These are phyloP conservation scores for Xenopus laevis DNA, from an alignment of 2,113 vertebrate species.

Conservation along the genomic window DNA sequence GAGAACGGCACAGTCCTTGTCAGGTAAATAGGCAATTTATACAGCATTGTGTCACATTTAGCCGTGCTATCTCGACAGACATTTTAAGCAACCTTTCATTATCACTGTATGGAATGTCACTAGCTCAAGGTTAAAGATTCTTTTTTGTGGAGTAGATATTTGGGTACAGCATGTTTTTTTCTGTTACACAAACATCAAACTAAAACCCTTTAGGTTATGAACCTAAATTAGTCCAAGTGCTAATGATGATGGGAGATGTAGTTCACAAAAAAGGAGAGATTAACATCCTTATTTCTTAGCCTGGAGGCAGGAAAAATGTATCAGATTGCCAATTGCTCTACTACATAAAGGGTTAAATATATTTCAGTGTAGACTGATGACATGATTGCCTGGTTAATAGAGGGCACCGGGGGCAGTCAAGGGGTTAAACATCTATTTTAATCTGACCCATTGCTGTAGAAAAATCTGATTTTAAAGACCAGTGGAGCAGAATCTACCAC, in stretches of 20 bases:
- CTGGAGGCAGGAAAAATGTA: no score
- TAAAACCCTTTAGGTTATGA: no score
- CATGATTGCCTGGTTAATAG: background rate
- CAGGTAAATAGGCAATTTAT: background rate
- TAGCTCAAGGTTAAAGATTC: background rate
- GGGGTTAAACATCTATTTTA: conserved; percentile 60
- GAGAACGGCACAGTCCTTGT: background rate
- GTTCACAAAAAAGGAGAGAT: no score
- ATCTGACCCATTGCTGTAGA: conserved; percentile 50
- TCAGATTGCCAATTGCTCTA: no score
- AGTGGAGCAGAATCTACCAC: conserved; percentile 69
- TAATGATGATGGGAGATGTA: no score
- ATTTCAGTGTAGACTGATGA: no score
- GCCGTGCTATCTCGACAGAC: background rate
- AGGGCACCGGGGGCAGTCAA: background rate
- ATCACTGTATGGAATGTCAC: background rate
- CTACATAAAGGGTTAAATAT: no score
- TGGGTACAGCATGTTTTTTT: no score
- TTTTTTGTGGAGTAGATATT: no score
- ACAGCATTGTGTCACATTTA: background rate
- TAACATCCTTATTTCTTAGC: no score
- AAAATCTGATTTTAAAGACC: conserved; percentile 77
- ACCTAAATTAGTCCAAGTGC: no score
- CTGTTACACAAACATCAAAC: no score
- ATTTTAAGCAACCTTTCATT: background rate